Base-by-base conservation (phyloP, 2,888 invertebrate genomes). In the Ornithoptera priamus region DNA sequence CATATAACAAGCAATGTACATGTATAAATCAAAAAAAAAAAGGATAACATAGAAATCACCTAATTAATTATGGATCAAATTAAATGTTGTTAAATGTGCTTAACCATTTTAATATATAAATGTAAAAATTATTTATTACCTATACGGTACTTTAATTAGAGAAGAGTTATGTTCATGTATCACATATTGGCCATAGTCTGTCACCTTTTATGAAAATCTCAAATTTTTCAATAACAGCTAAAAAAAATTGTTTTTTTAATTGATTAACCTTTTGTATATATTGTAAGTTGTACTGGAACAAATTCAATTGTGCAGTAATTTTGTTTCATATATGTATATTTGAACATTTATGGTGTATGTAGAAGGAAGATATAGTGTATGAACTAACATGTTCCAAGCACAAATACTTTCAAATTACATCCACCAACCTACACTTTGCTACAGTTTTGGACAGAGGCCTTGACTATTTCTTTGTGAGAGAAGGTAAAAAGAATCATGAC, bases 1-100 rank as follows among this genome's bases (percentile, higher is more conserved):
- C 63, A 70, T 70, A 70, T 24, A 67, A 63, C 58, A 62, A 62
- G 56, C 62, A 62, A 59, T 66, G 66, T 70, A 62, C 36, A 63
- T 67, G 63, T 63, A 59, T 59, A 39, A 58, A 62, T 62, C 30
- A 22, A 46, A 58, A 46, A 57, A 36, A 3, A 39, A 46, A 58
- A 63, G 59, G 53, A 42, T 53, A 63, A 39, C 53, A 56, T 42
- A 17, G 24, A 59, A 67, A 57, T 70, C 58, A 50, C 46, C 59
- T 59, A 39, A 70, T 60, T 60, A 62, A 58, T 36, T 65, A 66
- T 30, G 22, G 17, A 61, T 50, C 56, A 57, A 66, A 53, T 58
- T 62, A 15, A 46, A 58, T 66, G 46, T 42, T 62, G 36, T 60
- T 60, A 61, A 61, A 60, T 24, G 39, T 60, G 59, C 61, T 67